Base-by-base conservation (phyloP, 2,888 invertebrate species). In the Scrobipalpa costella region DNA sequence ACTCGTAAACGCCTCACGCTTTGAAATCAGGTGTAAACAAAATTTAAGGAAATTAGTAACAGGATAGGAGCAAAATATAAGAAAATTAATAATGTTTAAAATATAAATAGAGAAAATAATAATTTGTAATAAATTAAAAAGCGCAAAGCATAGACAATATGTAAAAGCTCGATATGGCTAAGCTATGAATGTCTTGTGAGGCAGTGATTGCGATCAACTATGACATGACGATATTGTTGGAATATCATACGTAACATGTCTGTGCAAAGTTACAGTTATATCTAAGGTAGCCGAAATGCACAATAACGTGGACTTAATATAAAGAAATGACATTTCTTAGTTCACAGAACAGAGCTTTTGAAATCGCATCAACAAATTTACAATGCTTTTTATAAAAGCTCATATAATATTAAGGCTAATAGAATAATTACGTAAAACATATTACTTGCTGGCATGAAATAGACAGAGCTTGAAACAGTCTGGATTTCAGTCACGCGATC, bases 151-250 rank as follows among this genome's bases (percentile, higher is more conserved):
- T 84, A 86, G 84, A 86, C 82, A 75, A 73, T 82, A 78, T 79
- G 81, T 84, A 82, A 76, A 86, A 88, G 88, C 88, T 87, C 81
- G 79, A 80, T 80, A 85, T 81, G 83, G 84, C 80, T 85, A 89
- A 90, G 90, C 91, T 88, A 90, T 88, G 91, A 90, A 90, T 91
- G 90, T 90, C 79, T 86, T 83, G 91, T 88, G 91, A 91, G 90
- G 90, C 91, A 91, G 90, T 91, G 90, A 90, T 88, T 88, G 89
- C 90, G 85, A 83, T 82, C 72, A 74, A 82, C 82, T 85, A 86
- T 84, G 75, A 72, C 76, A 83, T 77, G 77, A 77, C 75, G 72
- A 78, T 74, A 72, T 75, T 71, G 61, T 49, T 61, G n/a, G 36
- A 58, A 62, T 57, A 61, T 52, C 57, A 40, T 38, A 58, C 44